A percentile compares a stretch with the other conserved stretches of the same genome.
Evolutionary conservation across 2,797 vertebrate genomes (phyloP).

Genomic region (Amblyopsis hoosieri): DNA sequence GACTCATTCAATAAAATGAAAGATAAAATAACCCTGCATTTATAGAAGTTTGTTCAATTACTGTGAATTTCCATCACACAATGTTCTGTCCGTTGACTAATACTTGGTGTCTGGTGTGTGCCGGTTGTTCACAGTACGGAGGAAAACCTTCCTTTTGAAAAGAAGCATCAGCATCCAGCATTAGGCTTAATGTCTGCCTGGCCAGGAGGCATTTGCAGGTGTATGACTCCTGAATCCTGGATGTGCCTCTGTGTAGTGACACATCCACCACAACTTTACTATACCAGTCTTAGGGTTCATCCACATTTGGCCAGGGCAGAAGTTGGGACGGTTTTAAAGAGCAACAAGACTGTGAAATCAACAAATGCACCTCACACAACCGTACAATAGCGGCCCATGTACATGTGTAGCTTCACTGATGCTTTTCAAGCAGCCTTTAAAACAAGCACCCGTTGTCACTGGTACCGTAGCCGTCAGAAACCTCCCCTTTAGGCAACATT

Average conservation of each 20-base stretch:
- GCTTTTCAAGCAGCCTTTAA: too few species aligned
- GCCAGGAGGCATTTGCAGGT: too few species aligned
- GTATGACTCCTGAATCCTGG: not conserved
- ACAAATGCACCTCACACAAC: too few species aligned
- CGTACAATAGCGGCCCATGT: not conserved
- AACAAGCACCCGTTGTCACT: too few species aligned
- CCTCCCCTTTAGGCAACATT: not conserved
- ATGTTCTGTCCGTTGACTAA: not conserved
- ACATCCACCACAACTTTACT: not conserved
- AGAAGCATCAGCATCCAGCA: too few species aligned
- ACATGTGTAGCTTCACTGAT: not conserved
- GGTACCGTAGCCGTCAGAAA: too few species aligned
- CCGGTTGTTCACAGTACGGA: not conserved
- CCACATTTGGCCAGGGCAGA: not conserved
- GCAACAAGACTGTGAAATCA: not conserved
- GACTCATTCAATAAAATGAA: not conserved
- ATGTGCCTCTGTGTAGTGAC: not conserved
- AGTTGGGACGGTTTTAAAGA: not conserved
- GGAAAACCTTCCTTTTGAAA: not conserved
- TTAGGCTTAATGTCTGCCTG: too few species aligned
- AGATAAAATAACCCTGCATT: constrained; percentile 9
- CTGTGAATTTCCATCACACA: not conserved
- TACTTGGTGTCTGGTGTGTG: not conserved
- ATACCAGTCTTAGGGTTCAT: not conserved
- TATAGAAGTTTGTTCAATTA: constrained; percentile 3